phyloP scores from a whole-genome alignment of 2,888 invertebrate species.

The Campopleginae sp. region DNA sequence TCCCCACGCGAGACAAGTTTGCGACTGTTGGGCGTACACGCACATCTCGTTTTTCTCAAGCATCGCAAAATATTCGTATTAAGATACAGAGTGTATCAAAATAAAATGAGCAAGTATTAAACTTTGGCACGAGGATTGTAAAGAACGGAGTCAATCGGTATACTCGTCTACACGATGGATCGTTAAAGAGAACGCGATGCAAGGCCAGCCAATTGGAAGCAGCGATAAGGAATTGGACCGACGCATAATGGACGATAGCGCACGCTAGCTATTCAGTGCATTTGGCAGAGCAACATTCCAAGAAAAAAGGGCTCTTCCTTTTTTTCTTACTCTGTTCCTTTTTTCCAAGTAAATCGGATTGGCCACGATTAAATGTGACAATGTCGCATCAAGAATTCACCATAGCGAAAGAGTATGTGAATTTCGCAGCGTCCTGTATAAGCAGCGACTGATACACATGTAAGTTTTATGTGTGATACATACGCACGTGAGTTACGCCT shows the following conservation, averaged over 20 bases:
- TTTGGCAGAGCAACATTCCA: background rate
- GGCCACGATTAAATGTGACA: background rate
- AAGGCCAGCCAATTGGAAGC: background rate
- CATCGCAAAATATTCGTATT: slow-evolving; percentile 23
- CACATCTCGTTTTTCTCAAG: slow-evolving; percentile 50
- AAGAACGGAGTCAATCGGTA: background rate
- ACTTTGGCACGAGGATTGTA: background rate
- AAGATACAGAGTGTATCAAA: background rate
- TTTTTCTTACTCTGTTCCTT: background rate
- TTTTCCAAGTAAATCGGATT: background rate
- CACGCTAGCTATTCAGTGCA: background rate
- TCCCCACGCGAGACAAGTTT: slow-evolving; percentile 43
- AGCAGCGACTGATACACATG: slow-evolving; percentile 4
- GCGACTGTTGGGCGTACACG: slow-evolving; percentile 36
- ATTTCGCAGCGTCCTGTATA: slow-evolving; percentile 9
- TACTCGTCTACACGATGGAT: background rate
- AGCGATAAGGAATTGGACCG: background rate
- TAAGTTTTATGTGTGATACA: slow-evolving; percentile 39
- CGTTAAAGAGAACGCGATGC: background rate
- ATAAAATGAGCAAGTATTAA: background rate
- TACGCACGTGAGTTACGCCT: slow-evolving; percentile 62
- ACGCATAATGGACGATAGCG: background rate
- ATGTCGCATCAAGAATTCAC: background rate
- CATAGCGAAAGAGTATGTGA: background rate
- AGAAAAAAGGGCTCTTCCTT: background rate